Percentiles rank a stretch among this genome's conserved stretches.
phyloP scores from a whole-genome alignment of 2,888 invertebrate species.

The Pollenia angustigena region DNA sequence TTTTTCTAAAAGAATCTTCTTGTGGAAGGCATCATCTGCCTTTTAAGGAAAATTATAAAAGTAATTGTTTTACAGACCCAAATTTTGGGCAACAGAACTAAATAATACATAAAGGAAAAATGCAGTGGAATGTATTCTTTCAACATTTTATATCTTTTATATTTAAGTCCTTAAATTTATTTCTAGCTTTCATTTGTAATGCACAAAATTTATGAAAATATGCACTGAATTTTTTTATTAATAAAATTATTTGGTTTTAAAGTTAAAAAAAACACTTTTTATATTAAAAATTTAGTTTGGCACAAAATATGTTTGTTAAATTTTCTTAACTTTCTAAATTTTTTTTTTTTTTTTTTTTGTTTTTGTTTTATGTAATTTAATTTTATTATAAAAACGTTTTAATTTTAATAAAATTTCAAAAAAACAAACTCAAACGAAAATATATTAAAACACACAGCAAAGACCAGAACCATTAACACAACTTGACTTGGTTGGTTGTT shows the following conservation, averaged over 20 bases:
- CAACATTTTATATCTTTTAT: slow-evolving; percentile 23
- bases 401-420: slow-evolving; percentile 24
- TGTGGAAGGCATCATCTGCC: too few relatives aligned
- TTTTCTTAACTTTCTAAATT: slow-evolving; percentile 3
- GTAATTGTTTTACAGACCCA: too few relatives aligned
- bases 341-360: slow-evolving; percentile 19
- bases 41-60: too few relatives aligned
- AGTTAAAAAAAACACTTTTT: slow-evolving; percentile 18
- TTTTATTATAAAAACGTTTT: slow-evolving; percentile 24
- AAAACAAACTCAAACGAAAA: slow-evolving; percentile 31
- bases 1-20: too few relatives aligned
- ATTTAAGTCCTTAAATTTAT: background rate
- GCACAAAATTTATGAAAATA: slow-evolving; percentile 39
- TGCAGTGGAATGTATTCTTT: background rate
- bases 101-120: background rate
- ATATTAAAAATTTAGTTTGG: background rate
- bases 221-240: slow-evolving; percentile 33
- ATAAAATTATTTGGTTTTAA: slow-evolving; percentile 8
- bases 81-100: too few relatives aligned
- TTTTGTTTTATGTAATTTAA: background rate
- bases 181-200: slow-evolving; percentile 25
- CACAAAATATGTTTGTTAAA: slow-evolving; percentile 50
- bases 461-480: slow-evolving; percentile 58
- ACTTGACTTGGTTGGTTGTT: slow-evolving; percentile 30
- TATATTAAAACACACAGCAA: slow-evolving; percentile 50